These are phyloP conservation scores for Chymomyza costata DNA, from an alignment of 1,140 invertebrate genomes.

Conservation along the genomic window DNA sequence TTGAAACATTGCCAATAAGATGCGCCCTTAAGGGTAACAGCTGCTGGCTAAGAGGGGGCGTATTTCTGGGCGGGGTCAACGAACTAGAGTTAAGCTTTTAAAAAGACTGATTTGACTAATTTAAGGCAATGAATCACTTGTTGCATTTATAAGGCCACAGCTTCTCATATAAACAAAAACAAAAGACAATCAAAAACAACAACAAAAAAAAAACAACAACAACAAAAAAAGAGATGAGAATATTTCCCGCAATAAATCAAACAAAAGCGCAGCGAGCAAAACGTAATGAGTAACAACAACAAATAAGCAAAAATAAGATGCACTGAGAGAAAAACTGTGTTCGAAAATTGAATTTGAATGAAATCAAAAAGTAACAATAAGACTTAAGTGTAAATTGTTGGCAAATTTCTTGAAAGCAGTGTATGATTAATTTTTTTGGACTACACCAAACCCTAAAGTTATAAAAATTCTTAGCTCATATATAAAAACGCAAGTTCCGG, in stretches of 20 bases:
- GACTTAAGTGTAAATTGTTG: no score
- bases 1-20: slow-evolving; percentile 21
- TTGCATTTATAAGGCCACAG: slow-evolving; percentile 38
- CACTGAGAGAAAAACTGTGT: no score
- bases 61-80: slow-evolving; percentile 24
- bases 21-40: slow-evolving; percentile 5
- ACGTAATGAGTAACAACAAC: slow-evolving; percentile 27
- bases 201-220: slow-evolving; percentile 55
- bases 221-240: no score
- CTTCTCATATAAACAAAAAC: no score
- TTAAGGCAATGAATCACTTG: slow-evolving; percentile 60
- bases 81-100: slow-evolving; percentile 33
- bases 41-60: neutral
- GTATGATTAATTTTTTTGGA: no score
- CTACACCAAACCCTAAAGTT: no score
- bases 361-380: no score
- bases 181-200: slow-evolving; percentile 35
- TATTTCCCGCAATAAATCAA: slow-evolving; percentile 66
- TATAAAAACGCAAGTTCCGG: no score
- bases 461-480: no score
- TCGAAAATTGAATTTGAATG: no score
- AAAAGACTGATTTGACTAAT: slow-evolving; percentile 32
- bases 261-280: slow-evolving; percentile 60
- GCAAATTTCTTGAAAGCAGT: no score
- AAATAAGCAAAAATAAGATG: neutral